These are phyloP conservation scores for Caenorhabditis elegans DNA, from an alignment of 1,140 invertebrate species.

Conservation along the genomic window WBcel235 BX284606.5:7956001-7956500, in stretches of 20 bases:
- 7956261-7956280: too few species aligned
- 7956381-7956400: slow-evolving; percentile 54
- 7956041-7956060: background rate
- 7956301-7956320: too few species aligned
- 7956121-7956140: background rate
- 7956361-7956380: background rate
- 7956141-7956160: too few species aligned
- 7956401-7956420: slow-evolving; percentile 37
- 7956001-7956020: background rate
- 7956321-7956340: background rate
- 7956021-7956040: background rate
- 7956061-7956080: background rate
- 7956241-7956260: too few species aligned
- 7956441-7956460: slow-evolving; percentile 43
- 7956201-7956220: slow-evolving; percentile 18
- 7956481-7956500: slow-evolving; percentile 53
- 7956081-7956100: background rate
- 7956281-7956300: too few species aligned
- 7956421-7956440: slow-evolving; percentile 51
- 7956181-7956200: too few species aligned
- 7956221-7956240: background rate
- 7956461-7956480: slow-evolving; percentile 45
- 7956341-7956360: background rate
- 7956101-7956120: background rate
- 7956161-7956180: too few species aligned